Evolutionary conservation across 37 sponge, comb jelly and placozoan species (phyloP), one percentile per base, ranked within the genome.

Genomic region (Ephydatia muelleri): DNA sequence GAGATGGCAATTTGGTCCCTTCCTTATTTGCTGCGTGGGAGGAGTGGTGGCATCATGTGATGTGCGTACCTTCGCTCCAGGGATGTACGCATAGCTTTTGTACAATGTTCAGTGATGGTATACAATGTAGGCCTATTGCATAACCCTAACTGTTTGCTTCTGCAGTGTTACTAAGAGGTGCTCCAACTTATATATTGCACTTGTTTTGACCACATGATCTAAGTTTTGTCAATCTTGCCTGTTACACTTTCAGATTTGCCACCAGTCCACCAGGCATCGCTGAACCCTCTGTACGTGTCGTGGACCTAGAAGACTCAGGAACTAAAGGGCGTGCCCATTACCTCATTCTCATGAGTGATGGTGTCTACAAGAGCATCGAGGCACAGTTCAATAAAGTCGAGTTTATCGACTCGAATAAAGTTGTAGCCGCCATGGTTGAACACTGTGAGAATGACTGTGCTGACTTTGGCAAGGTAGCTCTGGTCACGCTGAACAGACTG

Each of bases 321-420:
- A 77, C 65, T 14, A 32, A 29, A 0, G 36, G 30, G 37, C 85
- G 73, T 0, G 84, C 6, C 57, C 57, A 87, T 21, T 96, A 93
- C 69, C 70, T 96, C 0, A 23, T 96, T 5, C 79, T 96, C 9
- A 93, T 96, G 96, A 88, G 95, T 0, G 92, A 90, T 65, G 96
- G 96, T 19, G 80, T 96, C 19, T 93, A 91, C 77, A 83, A 84
- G 25, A 82, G 84, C 0, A 85, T 82, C 64, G 67, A 75, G 37
- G 21, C 76, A n/a, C 36, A 65, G 32, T 82, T 73, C 28, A 64
- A 29, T 28, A 49, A 76, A 1, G 33, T 72, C 28, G 49, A 64
- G 8, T 13, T 47, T 0, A 86, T 65, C 30, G 89, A 89, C 1
- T 72, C 75, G 0, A 82, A 87, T 38, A 80, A 78, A 49, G 64